A percentile compares a stretch with the other conserved stretches of the same genome.
Conservation (phyloP, 2,797 vertebrate species). For the Tiaroga cobitis region DNA sequence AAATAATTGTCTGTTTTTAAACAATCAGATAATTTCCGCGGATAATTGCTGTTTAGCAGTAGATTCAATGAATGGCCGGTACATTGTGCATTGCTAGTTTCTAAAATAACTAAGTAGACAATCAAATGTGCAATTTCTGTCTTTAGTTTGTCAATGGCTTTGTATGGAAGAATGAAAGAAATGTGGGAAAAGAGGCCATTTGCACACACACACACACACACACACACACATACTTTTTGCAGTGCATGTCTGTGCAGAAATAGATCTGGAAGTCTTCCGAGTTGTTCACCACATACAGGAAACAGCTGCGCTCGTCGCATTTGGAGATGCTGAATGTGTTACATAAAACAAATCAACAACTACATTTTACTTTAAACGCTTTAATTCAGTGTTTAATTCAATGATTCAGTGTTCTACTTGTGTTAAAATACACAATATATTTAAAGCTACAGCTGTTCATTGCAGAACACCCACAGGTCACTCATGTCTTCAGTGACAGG, state of each 20-base stretch:
- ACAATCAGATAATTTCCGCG: rapidly evolving
- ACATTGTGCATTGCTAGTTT: background rate
- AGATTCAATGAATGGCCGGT: background rate
- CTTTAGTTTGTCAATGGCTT: background rate
- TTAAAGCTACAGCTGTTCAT: background rate
- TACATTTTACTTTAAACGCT: background rate
- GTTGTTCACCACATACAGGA: constrained; percentile 97
- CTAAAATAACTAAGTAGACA: background rate
- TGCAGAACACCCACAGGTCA: background rate
- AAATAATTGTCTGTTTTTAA: background rate
- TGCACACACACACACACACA: background rate
- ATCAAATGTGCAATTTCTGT: background rate
- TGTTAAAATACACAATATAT: background rate
- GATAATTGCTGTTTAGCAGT: background rate
- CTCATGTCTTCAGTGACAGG: background rate
- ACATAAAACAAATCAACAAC: background rate
- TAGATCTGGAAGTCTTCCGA: constrained; percentile 99
- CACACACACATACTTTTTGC: constrained; percentile 85
- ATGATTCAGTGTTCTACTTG: background rate
- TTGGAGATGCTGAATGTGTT: constrained; percentile 89
- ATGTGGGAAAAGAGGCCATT: background rate
- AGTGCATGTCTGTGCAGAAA: constrained; percentile 97
- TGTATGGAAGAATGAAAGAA: background rate
- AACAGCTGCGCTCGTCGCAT: constrained; percentile 96
- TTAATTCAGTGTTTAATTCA: background rate